Evolutionary conservation across 2,113 vertebrate genomes (phyloP), one percentile per base, ranked within the genome.

Genomic region (Myocastor coypus): DNA sequence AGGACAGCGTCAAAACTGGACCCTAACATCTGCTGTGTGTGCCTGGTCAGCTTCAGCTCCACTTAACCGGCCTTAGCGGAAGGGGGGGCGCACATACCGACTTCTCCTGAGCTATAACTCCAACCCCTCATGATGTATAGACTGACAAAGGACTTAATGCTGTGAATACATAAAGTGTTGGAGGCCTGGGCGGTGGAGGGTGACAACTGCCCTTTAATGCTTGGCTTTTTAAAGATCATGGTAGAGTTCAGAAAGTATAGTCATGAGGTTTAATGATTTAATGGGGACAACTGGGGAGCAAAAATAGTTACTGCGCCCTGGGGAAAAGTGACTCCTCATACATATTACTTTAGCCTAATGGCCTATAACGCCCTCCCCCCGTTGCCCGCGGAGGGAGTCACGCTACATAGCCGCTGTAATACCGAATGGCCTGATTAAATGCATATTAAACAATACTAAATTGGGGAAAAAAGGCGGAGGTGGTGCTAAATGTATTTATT

Each of bases 251-350:
- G 99, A 99, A 99, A 99, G 99, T 98, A 98, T 98, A 98, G 98
- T 98, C 98, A 98, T 99, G 98, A 98, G 98, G 98, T 98, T 99
- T 99, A 99, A 99, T 99, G 99, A 99, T 99, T 99, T 99, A 99
- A 99, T 99, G 98, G 99, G 98, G 98, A 98, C 98, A 97, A 99
- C 98, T 98, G 98, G 98, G 98, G 98, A 99, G 98, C 98, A 98
- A 98, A 98, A 98, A 99, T 99, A 98, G 98, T 99, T 99, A 99
- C 98, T 97, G 99, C 98, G 98, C 99, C 99, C 99, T 97, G 96
- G 99, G 99, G 99, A 99, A 98, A 98, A 98, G 98, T 98, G 98
- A 98, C 99, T 99, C 98, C 98, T 99, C 98, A 98, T 98, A 98
- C 98, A 98, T 99, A 98, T 99, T 98, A 98, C 98, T 98, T 98